Conservation (phyloP, 2,113 vertebrate species). For the Ibidorhyncha struthersii region DNA sequence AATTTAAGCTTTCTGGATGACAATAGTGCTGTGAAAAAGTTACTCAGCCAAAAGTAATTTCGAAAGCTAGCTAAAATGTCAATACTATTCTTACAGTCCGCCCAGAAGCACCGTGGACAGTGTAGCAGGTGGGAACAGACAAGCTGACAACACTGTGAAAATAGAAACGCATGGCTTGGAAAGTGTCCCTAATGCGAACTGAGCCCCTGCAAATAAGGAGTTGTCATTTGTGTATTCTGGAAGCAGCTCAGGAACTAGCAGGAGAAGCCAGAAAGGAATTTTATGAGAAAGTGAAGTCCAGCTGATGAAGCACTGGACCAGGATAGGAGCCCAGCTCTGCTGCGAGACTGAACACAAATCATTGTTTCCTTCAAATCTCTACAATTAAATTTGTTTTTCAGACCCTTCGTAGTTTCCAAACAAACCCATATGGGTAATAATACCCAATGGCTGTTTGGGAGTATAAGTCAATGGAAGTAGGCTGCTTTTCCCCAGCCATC, state of each 20-base stretch:
- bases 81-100: not conserved
- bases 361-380: not conserved
- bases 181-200: not conserved
- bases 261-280: not conserved
- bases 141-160: not conserved
- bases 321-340: not conserved
- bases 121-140: not conserved
- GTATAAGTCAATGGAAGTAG: accelerated
- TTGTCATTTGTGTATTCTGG: not conserved
- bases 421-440: not conserved
- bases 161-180: not conserved
- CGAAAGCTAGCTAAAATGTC: not conserved
- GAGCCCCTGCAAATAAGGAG: not conserved
- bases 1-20: not conserved
- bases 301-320: not conserved
- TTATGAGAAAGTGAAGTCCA: not conserved
- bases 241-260: not conserved
- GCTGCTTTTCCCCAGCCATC: not conserved
- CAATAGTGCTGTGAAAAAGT: not conserved
- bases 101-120: not conserved
- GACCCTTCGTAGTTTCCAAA: not conserved
- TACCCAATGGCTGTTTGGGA: not conserved
- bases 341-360: not conserved
- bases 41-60: not conserved
- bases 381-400: not conserved